These are phyloP conservation scores for Cyprinodon variegatus DNA, from an alignment of 2,113 vertebrate genomes.

Conservation along the genomic window DNA sequence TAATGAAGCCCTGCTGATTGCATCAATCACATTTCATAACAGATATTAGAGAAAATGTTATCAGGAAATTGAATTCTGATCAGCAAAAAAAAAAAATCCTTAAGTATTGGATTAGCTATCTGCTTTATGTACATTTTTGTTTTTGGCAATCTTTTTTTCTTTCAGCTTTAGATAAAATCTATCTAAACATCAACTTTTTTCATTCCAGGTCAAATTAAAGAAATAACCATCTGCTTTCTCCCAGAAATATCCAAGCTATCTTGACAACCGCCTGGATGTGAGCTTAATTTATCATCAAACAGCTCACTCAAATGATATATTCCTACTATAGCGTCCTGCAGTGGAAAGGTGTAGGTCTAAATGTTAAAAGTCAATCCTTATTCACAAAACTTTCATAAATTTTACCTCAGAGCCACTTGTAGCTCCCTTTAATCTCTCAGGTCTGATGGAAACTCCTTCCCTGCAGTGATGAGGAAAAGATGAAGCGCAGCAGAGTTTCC, in stretches of 20 bases:
- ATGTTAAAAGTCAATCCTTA: constrained; percentile 5
- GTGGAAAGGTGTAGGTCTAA: not conserved
- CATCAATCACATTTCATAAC: not conserved
- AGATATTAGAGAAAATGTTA: not conserved
- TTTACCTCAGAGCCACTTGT: constrained; percentile 45
- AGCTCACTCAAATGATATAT: not conserved
- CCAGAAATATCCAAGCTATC: not conserved
- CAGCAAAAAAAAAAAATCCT: not conserved
- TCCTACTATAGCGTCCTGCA: not conserved
- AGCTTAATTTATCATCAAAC: not conserved
- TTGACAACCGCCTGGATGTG: not conserved
- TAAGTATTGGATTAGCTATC: not conserved
- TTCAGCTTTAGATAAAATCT: not conserved
- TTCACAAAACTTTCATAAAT: constrained; percentile 8
- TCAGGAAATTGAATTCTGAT: not conserved
- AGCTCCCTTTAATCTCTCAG: constrained; percentile 46
- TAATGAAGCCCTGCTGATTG: not conserved
- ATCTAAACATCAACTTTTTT: not conserved
- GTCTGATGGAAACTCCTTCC: constrained; percentile 56
- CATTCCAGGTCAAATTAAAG: not conserved
- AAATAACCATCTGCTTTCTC: not conserved
- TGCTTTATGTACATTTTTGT: not conserved
- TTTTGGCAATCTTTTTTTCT: not conserved
- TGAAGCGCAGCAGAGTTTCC: constrained; percentile 42
- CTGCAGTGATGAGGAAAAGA: constrained; percentile 52